These are phyloP conservation scores for Coleophora flavipennella DNA, from an alignment of 2,888 invertebrate genomes.

Conservation along the genomic window DNA sequence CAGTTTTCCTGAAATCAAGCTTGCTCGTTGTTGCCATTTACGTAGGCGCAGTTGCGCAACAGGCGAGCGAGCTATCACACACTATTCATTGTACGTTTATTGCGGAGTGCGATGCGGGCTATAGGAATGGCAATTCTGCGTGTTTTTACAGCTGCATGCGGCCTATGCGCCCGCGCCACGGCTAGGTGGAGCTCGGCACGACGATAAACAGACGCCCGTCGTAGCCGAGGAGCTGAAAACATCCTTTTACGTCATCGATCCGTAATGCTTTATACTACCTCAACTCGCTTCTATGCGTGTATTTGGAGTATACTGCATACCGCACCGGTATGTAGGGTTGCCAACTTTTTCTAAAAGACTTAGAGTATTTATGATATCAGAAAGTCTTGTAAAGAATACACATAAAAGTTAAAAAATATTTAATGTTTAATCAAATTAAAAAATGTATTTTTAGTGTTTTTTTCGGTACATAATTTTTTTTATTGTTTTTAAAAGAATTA, in stretches of 20 bases:
- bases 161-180: constrained; percentile 25
- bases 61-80: constrained; percentile 26
- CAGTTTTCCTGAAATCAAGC: constrained; percentile 21
- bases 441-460: too few relatives aligned
- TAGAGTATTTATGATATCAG: too few relatives aligned
- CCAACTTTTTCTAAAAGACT: too few relatives aligned
- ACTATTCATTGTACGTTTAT: constrained; percentile 34
- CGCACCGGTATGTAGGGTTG: too few relatives aligned
- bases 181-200: constrained; percentile 49
- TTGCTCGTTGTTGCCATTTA: constrained; percentile 30
- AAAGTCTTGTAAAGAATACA: too few relatives aligned
- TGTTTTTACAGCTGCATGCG: constrained; percentile 64
- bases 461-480: too few relatives aligned
- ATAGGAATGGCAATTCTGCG: constrained; percentile 44
- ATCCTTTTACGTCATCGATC: constrained; percentile 70
- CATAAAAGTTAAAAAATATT: too few relatives aligned
- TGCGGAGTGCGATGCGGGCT: constrained; percentile 27
- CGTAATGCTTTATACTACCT: constrained; percentile 50
- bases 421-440: too few relatives aligned
- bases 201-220: constrained; percentile 68
- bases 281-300: constrained; percentile 11
- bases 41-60: constrained; percentile 39
- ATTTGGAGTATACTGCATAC: too few relatives aligned
- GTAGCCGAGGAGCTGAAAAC: constrained; percentile 66
- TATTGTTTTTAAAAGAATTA: too few relatives aligned